A percentile compares a stretch with the other conserved stretches of the same genome.
phyloP scores from a whole-genome alignment of 2,888 invertebrate species.

The Ectemnius cavifrons region DNA sequence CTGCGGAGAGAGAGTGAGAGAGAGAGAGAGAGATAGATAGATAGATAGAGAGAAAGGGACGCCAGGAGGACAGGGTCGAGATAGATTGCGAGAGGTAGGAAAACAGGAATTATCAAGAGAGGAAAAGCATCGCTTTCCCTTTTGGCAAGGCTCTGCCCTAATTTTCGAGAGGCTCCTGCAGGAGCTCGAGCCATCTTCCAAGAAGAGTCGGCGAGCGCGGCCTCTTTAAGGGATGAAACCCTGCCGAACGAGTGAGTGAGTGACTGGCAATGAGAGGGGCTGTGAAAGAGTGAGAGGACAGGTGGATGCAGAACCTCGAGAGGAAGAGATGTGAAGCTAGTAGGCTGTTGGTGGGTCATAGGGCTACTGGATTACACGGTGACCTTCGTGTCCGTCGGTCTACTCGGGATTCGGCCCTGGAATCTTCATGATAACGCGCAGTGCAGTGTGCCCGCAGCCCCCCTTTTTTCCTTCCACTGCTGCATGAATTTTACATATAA shows the following conservation, averaged over 20 bases:
- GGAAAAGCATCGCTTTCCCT: constrained; percentile 15
- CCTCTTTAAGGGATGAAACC: background rate
- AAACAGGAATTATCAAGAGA: background rate
- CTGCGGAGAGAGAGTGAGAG: background rate
- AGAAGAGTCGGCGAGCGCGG: too few relatives aligned
- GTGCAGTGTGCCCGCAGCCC: too few relatives aligned
- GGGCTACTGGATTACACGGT: constrained; percentile 4
- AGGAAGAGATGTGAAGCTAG: background rate
- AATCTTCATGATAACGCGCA: too few relatives aligned
- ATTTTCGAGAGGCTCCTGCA: too few relatives aligned
- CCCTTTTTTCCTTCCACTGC: too few relatives aligned
- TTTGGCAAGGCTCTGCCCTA: too few relatives aligned
- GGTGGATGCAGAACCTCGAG: background rate
- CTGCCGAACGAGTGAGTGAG: background rate
- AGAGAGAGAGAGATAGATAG: background rate
- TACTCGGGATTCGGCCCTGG: background rate
- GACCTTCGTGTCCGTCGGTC: background rate
- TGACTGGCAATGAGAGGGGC: background rate
- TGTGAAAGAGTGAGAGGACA: background rate
- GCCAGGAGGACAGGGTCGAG: background rate
- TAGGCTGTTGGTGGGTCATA: background rate
- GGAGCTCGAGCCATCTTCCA: too few relatives aligned
- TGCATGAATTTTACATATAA: too few relatives aligned
- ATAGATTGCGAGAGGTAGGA: background rate
- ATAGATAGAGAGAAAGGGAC: background rate